A percentile compares a stretch with the other conserved stretches of the same genome.
These are phyloP conservation scores for Protomyctophum bolini DNA, from an alignment of 2,113 vertebrate genomes.

Conservation along the genomic window DNA sequence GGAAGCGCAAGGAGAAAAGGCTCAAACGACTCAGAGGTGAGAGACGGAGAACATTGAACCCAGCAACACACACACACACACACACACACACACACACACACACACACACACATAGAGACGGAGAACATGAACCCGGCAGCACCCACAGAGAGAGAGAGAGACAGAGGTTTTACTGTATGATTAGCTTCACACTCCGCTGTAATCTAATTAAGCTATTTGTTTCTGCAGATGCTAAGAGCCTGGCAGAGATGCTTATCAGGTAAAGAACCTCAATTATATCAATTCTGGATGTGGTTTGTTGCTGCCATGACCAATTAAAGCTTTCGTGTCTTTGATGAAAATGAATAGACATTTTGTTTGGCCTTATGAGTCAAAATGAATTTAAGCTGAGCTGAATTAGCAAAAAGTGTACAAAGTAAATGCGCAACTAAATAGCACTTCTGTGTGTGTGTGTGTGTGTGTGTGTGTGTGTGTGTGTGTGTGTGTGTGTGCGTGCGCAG, in stretches of 20 bases:
- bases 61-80: not conserved
- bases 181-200: conserved; percentile 11
- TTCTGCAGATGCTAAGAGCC: conserved; percentile 93
- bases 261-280: conserved; percentile 63
- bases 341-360: not conserved
- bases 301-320: not conserved
- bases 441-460: conserved; percentile 16
- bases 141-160: not conserved
- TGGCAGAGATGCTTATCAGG: conserved; percentile 99
- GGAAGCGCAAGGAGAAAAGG: conserved; percentile 97
- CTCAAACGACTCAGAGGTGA: conserved; percentile 94
- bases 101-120: no score
- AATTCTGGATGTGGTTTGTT: not conserved
- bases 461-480: conserved; percentile 34
- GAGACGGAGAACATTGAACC: conserved; percentile 10
- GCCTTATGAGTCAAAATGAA: not conserved
- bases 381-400: not conserved
- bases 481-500: conserved; percentile 70
- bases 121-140: no score
- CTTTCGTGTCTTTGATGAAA: not conserved
- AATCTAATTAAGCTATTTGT: conserved; percentile 47
- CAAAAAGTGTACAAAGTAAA: no score
- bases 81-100: not conserved
- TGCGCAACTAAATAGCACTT: not conserved
- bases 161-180: not conserved